Evolutionary conservation across 2,888 invertebrate species (phyloP).

Genomic region (Trissolcus brochymenae): DNA sequence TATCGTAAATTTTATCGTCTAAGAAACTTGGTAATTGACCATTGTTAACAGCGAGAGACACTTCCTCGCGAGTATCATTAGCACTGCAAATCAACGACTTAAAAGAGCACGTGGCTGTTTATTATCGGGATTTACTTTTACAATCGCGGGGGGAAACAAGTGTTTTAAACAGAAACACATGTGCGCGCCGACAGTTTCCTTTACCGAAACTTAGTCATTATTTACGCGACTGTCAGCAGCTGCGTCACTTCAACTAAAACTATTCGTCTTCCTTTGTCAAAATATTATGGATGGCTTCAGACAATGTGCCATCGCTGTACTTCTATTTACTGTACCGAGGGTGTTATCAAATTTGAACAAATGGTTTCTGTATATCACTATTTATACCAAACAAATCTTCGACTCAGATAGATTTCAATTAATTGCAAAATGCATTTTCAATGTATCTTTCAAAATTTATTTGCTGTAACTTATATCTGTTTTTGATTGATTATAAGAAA

Average conservation of each 20-base stretch:
- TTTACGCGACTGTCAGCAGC: slow-evolving; percentile 40
- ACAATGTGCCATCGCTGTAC: slow-evolving; percentile 10
- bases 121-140: too few relatives aligned
- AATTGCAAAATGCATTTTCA: too few relatives aligned
- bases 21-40: slow-evolving; percentile 9
- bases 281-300: slow-evolving; percentile 29
- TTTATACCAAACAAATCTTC: too few relatives aligned
- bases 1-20: slow-evolving; percentile 22
- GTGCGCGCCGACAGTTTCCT: slow-evolving; percentile 15
- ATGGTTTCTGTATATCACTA: too few relatives aligned
- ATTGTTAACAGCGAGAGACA: slow-evolving; percentile 1
- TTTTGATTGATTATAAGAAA: too few relatives aligned
- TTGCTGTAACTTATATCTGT: too few relatives aligned
- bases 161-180: slow-evolving; percentile 23
- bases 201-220: slow-evolving; percentile 39
- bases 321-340: slow-evolving; percentile 11
- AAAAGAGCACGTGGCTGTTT: too few relatives aligned
- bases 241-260: slow-evolving; percentile 45
- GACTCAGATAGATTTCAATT: too few relatives aligned
- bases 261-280: slow-evolving; percentile 43
- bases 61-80: background rate
- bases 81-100: background rate
- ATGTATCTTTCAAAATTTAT: too few relatives aligned
- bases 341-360: background rate
- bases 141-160: slow-evolving; percentile 9